phyloP scores from a whole-genome alignment of 2,888 invertebrate species.

The Drosophila paracracens region DNA sequence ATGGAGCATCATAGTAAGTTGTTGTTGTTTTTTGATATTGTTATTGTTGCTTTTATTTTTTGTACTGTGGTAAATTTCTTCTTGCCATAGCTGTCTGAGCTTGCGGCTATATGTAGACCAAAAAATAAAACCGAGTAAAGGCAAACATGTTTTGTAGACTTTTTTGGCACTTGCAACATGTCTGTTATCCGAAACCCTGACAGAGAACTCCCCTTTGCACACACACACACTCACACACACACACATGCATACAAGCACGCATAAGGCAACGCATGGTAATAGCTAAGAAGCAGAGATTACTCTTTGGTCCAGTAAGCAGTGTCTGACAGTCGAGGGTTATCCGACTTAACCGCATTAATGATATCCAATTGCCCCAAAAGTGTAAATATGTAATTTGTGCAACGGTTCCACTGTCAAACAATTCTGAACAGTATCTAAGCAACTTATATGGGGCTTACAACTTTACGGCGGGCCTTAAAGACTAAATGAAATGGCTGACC shows the following conservation, averaged over 20 bases:
- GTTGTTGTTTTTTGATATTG: slow-evolving; percentile 17
- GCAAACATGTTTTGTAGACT: slow-evolving; percentile 52
- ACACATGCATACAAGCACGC: slow-evolving; percentile 11
- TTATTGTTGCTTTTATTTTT: slow-evolving; percentile 29
- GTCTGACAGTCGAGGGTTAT: slow-evolving; percentile 48
- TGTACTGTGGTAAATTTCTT: slow-evolving; percentile 35
- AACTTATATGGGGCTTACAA: slow-evolving; percentile 21
- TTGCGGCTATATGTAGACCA: slow-evolving; percentile 22
- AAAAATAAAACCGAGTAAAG: slow-evolving; percentile 31
- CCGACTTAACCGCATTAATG: slow-evolving; percentile 73
- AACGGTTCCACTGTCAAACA: slow-evolving; percentile 58
- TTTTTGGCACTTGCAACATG: slow-evolving; percentile 65
- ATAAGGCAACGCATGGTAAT: not conserved
- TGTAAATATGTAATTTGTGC: slow-evolving; percentile 62
- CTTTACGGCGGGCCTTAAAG: not conserved
- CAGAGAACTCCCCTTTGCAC: slow-evolving; percentile 6
- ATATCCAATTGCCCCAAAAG: slow-evolving; percentile 43
- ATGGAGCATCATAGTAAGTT: slow-evolving; percentile 71
- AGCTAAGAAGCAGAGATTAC: slow-evolving; percentile 12
- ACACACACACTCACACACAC: not conserved
- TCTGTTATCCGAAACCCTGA: slow-evolving; percentile 29
- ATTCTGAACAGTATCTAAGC: slow-evolving; percentile 47
- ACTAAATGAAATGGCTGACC: not conserved
- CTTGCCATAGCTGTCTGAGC: slow-evolving; percentile 21
- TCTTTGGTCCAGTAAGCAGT: slow-evolving; percentile 29